Evolutionary conservation across 2,797 vertebrate genomes (phyloP).

Genomic region (Psittacula echo): DNA sequence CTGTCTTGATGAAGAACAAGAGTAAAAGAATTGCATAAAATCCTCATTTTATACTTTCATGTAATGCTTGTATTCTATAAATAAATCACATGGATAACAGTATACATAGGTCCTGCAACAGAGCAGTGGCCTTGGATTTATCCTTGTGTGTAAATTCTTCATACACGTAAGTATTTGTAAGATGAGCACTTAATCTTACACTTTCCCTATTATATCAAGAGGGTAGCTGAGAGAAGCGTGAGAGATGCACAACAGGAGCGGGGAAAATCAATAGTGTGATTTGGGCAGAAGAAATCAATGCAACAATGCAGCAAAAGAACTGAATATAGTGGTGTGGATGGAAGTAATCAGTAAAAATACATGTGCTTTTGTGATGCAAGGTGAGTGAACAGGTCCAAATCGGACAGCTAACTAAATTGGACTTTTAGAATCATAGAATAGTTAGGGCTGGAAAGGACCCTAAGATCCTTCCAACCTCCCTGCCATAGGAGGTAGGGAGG

Average conservation of each 20-base stretch:
- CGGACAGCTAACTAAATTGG: background rate
- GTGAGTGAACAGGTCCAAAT: background rate
- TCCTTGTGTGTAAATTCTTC: background rate
- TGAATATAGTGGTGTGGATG: background rate
- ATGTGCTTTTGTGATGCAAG: background rate
- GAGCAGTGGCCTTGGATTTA: background rate
- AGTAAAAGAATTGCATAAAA: background rate
- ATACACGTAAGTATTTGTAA: background rate
- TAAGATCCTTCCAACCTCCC: background rate
- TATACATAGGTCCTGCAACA: background rate
- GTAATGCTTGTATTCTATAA: background rate
- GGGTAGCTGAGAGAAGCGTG: background rate
- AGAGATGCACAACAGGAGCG: background rate
- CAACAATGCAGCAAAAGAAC: slow-evolving; percentile 2
- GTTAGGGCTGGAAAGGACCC: background rate
- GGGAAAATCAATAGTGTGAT: slow-evolving; percentile 37
- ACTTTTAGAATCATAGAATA: background rate
- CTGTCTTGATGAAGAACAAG: background rate
- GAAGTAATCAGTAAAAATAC: slow-evolving; percentile 8
- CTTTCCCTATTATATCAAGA: background rate
- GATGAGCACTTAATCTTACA: background rate
- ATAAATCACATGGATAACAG: background rate
- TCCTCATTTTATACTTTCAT: background rate
- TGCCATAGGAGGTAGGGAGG: background rate
- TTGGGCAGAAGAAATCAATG: slow-evolving; percentile 52